phyloP scores from a whole-genome alignment of 1,140 invertebrate species.

The Ylistrum balloti region DNA sequence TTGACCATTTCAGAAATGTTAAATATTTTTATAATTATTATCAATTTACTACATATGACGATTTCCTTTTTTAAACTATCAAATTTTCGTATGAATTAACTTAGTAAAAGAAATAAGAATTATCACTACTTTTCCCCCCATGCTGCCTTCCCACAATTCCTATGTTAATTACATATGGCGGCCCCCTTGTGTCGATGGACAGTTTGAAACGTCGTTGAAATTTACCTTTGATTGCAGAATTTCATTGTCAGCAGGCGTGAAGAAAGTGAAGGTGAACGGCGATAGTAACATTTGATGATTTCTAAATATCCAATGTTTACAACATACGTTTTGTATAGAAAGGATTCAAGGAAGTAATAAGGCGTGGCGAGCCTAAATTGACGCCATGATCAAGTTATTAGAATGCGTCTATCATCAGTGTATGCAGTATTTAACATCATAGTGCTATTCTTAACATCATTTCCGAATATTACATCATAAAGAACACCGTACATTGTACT shows the following conservation, averaged over 20 bases:
- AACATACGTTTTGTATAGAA: not conserved
- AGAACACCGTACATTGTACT: too few relatives aligned
- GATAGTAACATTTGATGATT: not conserved
- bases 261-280: not conserved
- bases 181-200: slow-evolving; percentile 20
- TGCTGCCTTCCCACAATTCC: not conserved
- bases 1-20: too few relatives aligned
- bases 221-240: not conserved
- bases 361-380: slow-evolving; percentile 3
- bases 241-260: not conserved
- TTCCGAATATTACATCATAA: too few relatives aligned
- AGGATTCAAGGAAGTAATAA: slow-evolving; percentile 20
- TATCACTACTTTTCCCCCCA: too few relatives aligned
- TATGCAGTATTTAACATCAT: too few relatives aligned
- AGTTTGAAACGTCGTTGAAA: not conserved
- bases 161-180: slow-evolving; percentile 39
- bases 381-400: not conserved
- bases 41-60: too few relatives aligned
- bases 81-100: too few relatives aligned
- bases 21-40: too few relatives aligned
- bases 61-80: too few relatives aligned
- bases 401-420: too few relatives aligned
- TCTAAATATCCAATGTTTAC: not conserved
- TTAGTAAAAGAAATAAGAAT: too few relatives aligned
- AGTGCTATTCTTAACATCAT: too few relatives aligned